phyloP scores from a whole-genome alignment of 2,888 invertebrate species.

The Aphodius sticticus region DNA sequence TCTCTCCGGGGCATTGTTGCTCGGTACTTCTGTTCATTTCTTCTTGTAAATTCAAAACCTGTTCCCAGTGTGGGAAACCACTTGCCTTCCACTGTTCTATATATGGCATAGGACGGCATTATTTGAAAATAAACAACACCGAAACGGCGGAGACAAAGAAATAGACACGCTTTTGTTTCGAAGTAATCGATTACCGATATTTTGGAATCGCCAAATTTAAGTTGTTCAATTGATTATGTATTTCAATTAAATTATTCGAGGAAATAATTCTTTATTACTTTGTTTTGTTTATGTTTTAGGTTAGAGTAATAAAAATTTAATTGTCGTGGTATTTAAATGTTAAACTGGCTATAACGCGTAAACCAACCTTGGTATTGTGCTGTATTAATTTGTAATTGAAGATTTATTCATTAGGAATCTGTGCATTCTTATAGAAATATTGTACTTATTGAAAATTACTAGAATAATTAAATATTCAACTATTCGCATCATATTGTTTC shows the following conservation, averaged over 20 bases:
- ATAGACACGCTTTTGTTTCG: neutral
- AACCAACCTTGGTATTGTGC: neutral
- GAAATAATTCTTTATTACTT: neutral
- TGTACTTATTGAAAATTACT: no score
- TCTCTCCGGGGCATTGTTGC: neutral
- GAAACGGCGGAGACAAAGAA: neutral
- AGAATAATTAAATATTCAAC: no score
- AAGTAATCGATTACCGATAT: neutral
- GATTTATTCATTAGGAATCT: no score
- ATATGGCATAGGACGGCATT: neutral
- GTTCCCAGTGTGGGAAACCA: conserved; percentile 4
- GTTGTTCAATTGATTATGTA: neutral
- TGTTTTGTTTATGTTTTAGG: neutral
- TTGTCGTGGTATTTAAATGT: neutral
- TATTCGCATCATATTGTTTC: no score
- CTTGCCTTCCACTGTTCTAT: neutral
- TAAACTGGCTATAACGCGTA: neutral
- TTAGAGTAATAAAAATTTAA: neutral
- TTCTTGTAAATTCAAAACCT: neutral
- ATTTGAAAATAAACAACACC: neutral
- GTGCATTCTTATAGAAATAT: no score
- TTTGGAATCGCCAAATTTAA: neutral
- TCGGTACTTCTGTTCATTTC: neutral
- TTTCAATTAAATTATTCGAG: neutral
- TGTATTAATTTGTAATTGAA: neutral